These are phyloP conservation scores for Sebastes matsubarae DNA, from an alignment of 2,797 vertebrate genomes.

Conservation along the genomic window DNA sequence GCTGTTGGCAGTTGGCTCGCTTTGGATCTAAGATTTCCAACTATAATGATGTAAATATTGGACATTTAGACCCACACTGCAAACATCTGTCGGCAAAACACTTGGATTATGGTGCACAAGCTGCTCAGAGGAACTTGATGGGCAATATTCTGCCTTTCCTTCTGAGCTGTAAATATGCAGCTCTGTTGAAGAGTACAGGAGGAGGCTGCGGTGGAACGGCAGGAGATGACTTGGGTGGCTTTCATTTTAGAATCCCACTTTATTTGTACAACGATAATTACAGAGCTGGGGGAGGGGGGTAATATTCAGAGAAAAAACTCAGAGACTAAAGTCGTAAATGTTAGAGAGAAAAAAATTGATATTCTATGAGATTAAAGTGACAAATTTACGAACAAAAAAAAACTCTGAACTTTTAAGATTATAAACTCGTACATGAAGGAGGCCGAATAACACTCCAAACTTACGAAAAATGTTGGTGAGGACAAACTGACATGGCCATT, in stretches of 20 bases:
- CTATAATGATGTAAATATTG: constrained; percentile 49
- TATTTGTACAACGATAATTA: neutral
- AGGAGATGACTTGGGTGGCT: neutral
- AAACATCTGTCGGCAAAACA: constrained; percentile 39
- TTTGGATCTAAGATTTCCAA: constrained; percentile 12
- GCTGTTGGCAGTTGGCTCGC: constrained; percentile 4
- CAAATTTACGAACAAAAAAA: no score
- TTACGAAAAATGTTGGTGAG: no score
- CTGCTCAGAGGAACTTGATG: constrained; percentile 21
- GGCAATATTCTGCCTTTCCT: neutral
- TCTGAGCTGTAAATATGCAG: neutral
- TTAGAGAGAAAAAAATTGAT: no score
- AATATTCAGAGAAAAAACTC: no score
- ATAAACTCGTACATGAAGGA: no score
- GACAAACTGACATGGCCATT: no score
- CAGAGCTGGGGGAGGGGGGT: no score
- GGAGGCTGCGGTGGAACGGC: neutral
- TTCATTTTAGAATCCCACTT: neutral
- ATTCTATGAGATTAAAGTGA: no score
- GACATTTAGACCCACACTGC: constrained; percentile 19
- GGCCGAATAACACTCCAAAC: no score
- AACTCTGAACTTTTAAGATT: no score
- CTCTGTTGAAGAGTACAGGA: neutral
- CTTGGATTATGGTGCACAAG: constrained; percentile 31
- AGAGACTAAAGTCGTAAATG: no score